Conservation (phyloP, 2,113 vertebrate genomes). For the Pandion haliaetus region DNA sequence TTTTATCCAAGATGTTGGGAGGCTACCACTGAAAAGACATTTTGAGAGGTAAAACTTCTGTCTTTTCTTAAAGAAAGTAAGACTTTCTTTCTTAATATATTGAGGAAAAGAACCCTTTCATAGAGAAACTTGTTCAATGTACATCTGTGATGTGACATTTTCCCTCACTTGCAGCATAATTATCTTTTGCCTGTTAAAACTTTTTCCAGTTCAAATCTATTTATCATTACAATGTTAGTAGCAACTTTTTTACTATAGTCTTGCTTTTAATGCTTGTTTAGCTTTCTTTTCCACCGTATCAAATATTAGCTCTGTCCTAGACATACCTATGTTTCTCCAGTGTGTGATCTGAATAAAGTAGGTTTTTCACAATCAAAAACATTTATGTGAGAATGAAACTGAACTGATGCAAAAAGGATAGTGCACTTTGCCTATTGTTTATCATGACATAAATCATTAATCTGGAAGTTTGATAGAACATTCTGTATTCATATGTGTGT, state of each 20-base stretch:
- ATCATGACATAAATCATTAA: neutral
- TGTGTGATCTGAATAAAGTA: neutral
- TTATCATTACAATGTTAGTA: neutral
- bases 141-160: neutral
- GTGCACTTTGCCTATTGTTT: neutral
- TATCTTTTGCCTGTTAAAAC: neutral
- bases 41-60: conserved; percentile 82
- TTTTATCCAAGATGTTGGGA: conserved; percentile 92
- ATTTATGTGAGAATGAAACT: neutral
- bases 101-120: neutral
- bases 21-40: conserved; percentile 80
- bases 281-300: neutral
- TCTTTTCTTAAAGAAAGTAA: neutral
- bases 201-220: neutral
- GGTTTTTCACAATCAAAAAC: neutral
- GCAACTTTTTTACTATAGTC: neutral
- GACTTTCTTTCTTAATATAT: neutral
- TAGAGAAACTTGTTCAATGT: neutral
- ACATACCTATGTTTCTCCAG: neutral
- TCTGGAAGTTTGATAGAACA: neutral
- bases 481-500: neutral
- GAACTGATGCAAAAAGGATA: neutral
- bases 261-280: neutral
- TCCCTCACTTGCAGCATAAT: neutral
- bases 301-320: neutral